Conservation (phyloP, 2,113 vertebrate genomes). For the Willisornis vidua region DNA sequence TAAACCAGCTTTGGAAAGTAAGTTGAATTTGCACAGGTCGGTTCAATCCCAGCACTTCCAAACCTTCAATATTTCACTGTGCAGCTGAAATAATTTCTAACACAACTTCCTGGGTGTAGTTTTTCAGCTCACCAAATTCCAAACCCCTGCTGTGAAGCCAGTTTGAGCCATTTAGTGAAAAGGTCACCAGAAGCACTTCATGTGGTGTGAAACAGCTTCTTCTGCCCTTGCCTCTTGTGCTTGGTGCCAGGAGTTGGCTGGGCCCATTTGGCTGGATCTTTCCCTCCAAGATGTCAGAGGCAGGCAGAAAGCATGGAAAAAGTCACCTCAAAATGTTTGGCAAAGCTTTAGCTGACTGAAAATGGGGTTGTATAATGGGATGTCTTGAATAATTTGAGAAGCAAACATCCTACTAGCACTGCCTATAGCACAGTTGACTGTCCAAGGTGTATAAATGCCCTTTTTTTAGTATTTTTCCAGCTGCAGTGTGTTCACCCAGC, state of each 20-base stretch:
- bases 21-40: neutral
- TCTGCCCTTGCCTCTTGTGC: neutral
- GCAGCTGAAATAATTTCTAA: neutral
- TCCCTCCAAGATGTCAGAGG: neutral
- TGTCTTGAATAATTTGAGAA: neutral
- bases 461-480: slow-evolving; percentile 6
- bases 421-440: neutral
- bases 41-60: neutral
- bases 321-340: neutral
- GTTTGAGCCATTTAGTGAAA: neutral
- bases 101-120: neutral
- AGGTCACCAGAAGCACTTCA: neutral
- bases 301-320: neutral
- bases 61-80: neutral
- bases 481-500: neutral
- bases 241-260: neutral
- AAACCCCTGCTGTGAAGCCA: neutral
- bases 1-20: neutral
- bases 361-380: neutral
- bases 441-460: neutral
- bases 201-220: neutral
- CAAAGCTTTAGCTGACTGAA: neutral
- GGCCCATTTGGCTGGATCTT: neutral
- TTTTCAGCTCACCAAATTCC: neutral
- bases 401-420: neutral